phyloP scores from a whole-genome alignment of 2,797 vertebrate species.

The Emys orbicularis region DNA sequence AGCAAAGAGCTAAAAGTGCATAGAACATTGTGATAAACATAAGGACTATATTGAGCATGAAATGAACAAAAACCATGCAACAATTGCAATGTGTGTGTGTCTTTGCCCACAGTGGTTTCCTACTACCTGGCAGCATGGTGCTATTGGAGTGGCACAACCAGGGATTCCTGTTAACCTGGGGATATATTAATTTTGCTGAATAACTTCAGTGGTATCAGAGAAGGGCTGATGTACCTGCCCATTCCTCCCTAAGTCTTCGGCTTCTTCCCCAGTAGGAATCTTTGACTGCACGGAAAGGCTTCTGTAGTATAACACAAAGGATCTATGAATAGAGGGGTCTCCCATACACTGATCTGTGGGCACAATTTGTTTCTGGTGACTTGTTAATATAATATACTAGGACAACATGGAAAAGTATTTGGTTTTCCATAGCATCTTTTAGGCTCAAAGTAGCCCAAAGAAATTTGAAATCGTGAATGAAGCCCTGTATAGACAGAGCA shows the following conservation, averaged over 20 bases:
- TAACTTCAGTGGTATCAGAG: neutral
- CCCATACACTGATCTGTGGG: neutral
- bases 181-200: neutral
- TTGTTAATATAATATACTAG: neutral
- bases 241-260: neutral
- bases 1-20: no score
- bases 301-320: neutral
- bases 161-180: neutral
- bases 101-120: neutral
- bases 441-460: neutral
- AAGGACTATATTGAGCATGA: no score
- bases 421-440: neutral
- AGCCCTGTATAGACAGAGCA: neutral
- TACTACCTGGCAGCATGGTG: neutral
- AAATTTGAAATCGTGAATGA: neutral
- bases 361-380: neutral
- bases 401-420: neutral
- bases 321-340: neutral
- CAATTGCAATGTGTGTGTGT: neutral
- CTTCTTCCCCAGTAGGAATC: neutral
- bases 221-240: neutral
- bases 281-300: neutral
- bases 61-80: no score
- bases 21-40: no score
- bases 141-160: neutral